These are phyloP conservation scores for Dusona sp. DNA, from an alignment of 2,888 invertebrate species.

Conservation along the genomic window DNA sequence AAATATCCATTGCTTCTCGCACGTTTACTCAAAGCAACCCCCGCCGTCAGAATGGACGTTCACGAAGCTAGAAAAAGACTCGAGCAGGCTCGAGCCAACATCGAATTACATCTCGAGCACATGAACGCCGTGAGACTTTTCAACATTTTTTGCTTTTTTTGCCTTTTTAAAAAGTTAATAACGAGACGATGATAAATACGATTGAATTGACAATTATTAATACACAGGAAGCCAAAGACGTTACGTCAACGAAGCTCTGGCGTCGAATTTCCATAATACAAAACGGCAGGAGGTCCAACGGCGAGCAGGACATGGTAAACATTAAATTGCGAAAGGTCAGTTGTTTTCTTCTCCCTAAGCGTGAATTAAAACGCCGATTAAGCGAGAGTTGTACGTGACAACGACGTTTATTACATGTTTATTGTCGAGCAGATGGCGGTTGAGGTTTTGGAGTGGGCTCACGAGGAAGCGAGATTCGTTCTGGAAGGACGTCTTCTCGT, in stretches of 20 bases:
- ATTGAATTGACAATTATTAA: not conserved
- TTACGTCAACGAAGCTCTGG: conserved; percentile 95
- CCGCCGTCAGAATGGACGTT: conserved; percentile 88
- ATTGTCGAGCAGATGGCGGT: conserved; percentile 90
- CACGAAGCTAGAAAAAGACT: conserved; percentile 93
- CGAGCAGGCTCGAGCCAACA: conserved; percentile 95
- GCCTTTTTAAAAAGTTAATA: not conserved
- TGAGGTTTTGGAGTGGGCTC: conserved; percentile 97
- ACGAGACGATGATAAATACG: too few species aligned
- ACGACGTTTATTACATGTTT: too few species aligned
- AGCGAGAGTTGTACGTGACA: too few species aligned
- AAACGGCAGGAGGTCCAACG: conserved; percentile 89
- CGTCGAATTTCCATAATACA: conserved; percentile 93
- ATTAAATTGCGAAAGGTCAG: conserved; percentile 93
- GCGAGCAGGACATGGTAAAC: conserved; percentile 95
- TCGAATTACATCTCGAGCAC: conserved; percentile 96
- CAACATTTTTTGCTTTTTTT: too few species aligned
- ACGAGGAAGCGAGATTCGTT: conserved; percentile 95
- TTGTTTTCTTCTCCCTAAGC: conserved; percentile 38
- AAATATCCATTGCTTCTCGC: conserved; percentile 97
- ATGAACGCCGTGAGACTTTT: conserved; percentile 91
- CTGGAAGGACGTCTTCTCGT: conserved; percentile 95
- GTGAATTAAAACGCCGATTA: too few species aligned
- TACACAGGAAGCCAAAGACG: conserved; percentile 92
- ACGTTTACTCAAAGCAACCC: conserved; percentile 95